Percentiles rank a stretch among this genome's conserved stretches.
Evolutionary conservation across 2,113 vertebrate genomes (phyloP).

Genomic region (Takifugu bimaculatus): DNA sequence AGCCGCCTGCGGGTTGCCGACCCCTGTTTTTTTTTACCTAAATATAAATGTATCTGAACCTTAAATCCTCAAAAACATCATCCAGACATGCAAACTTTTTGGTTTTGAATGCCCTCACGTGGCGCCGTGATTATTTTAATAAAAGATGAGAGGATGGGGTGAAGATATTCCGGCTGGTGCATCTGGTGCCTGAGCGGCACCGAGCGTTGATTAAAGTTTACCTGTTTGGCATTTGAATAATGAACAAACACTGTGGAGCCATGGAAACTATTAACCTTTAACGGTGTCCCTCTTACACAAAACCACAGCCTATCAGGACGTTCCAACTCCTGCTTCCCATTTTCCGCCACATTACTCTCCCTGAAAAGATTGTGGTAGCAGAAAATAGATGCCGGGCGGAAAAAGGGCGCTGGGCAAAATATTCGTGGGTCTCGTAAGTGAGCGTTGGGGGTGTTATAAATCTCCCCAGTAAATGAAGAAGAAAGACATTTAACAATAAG

Average conservation of each 20-base stretch:
- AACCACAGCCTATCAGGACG: constrained; percentile 29
- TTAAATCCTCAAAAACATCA: neutral
- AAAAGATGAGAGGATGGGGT: constrained; percentile 76
- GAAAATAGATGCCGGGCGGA: too few species aligned
- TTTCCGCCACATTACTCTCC: too few species aligned
- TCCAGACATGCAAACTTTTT: constrained; percentile 41
- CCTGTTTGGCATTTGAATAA: constrained; percentile 80
- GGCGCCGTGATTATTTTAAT: constrained; percentile 75
- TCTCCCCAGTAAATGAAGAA: too few species aligned
- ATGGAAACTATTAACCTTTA: constrained; percentile 77
- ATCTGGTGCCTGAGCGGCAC: constrained; percentile 52
- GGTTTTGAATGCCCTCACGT: constrained; percentile 64
- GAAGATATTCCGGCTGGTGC: constrained; percentile 67
- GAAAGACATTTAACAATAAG: too few species aligned
- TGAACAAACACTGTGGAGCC: constrained; percentile 75
- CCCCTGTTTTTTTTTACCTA: too few species aligned
- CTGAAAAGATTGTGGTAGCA: too few species aligned
- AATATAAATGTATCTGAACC: neutral
- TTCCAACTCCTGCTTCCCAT: constrained; percentile 29
- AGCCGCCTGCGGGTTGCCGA: too few species aligned
- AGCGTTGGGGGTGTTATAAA: too few species aligned
- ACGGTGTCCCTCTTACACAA: constrained; percentile 46
- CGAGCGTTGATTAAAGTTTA: constrained; percentile 75
- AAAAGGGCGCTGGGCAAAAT: too few species aligned
- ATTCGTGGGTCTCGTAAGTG: too few species aligned